Evolutionary conservation across 2,113 vertebrate species (phyloP).

Genomic region (Dendropsophus ebraccatus): DNA sequence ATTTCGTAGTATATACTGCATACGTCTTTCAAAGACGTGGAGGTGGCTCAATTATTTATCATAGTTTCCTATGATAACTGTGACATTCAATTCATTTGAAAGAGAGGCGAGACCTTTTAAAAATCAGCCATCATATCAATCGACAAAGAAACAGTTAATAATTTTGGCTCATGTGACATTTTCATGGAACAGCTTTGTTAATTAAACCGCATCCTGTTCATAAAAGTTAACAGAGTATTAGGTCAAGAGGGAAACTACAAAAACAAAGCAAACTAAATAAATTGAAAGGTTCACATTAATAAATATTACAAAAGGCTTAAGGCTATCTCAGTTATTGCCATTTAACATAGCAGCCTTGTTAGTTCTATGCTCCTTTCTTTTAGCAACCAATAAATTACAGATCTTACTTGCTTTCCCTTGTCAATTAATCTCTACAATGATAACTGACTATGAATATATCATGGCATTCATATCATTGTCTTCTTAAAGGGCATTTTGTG

Average conservation of each 20-base stretch:
- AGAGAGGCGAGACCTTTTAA: background rate
- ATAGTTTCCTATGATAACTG: background rate
- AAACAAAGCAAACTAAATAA: slow-evolving; percentile 53
- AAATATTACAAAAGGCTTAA: slow-evolving; percentile 54
- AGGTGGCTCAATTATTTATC: background rate
- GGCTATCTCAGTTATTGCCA: slow-evolving; percentile 45
- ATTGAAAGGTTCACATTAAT: slow-evolving; percentile 58
- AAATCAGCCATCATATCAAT: background rate
- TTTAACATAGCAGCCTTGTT: slow-evolving; percentile 42
- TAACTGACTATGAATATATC: too few relatives aligned
- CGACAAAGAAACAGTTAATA: slow-evolving; percentile 35
- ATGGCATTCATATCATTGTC: too few relatives aligned
- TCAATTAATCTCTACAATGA: background rate
- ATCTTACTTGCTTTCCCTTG: slow-evolving; percentile 2
- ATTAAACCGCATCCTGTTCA: slow-evolving; percentile 51
- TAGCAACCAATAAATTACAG: slow-evolving; percentile 44
- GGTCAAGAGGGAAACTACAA: slow-evolving; percentile 42
- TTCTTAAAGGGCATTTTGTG: too few relatives aligned
- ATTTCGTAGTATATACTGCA: background rate
- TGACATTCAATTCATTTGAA: background rate
- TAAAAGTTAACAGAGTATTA: slow-evolving; percentile 48
- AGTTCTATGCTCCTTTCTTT: slow-evolving; percentile 36
- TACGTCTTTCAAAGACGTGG: background rate
- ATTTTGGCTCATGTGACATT: slow-evolving; percentile 48
- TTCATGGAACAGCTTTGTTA: slow-evolving; percentile 50